Evolutionary conservation across 2,113 vertebrate genomes (phyloP).

Genomic region (Anas platyrhynchos): DNA sequence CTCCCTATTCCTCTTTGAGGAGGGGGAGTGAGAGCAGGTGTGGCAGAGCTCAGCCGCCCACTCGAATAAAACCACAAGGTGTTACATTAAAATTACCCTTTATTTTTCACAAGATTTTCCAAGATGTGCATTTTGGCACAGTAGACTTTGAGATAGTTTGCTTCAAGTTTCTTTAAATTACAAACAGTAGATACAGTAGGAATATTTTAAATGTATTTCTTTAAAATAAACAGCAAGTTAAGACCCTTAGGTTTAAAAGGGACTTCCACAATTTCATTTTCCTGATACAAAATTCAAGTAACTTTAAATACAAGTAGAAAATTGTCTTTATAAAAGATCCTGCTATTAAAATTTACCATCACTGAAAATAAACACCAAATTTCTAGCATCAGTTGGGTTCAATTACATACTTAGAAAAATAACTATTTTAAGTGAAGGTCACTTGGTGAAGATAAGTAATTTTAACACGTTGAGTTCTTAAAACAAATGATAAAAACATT

Average conservation of each 20-base stretch:
- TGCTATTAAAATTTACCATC: constrained; percentile 46
- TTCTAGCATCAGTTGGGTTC: constrained; percentile 27
- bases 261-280: constrained; percentile 63
- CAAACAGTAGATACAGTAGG: constrained; percentile 79
- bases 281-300: constrained; percentile 85
- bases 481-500: background rate
- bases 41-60: too few species aligned
- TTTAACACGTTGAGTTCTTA: background rate
- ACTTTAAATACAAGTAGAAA: constrained; percentile 66
- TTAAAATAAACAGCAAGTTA: constrained; percentile 68
- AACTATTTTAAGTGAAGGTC: constrained; percentile 62
- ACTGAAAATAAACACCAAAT: constrained; percentile 32
- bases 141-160: constrained; percentile 58
- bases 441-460: constrained; percentile 60
- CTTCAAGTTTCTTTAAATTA: constrained; percentile 84
- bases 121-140: constrained; percentile 75
- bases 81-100: constrained; percentile 65
- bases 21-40: too few species aligned
- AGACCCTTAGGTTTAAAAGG: constrained; percentile 52
- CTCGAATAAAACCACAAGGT: background rate
- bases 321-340: constrained; percentile 53
- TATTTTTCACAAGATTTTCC: constrained; percentile 78
- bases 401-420: constrained; percentile 54
- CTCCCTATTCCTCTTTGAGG: too few species aligned
- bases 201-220: constrained; percentile 66